These are phyloP conservation scores for Brienomyrus brachyistius DNA, from an alignment of 2,113 vertebrate species.

Conservation along the genomic window DNA sequence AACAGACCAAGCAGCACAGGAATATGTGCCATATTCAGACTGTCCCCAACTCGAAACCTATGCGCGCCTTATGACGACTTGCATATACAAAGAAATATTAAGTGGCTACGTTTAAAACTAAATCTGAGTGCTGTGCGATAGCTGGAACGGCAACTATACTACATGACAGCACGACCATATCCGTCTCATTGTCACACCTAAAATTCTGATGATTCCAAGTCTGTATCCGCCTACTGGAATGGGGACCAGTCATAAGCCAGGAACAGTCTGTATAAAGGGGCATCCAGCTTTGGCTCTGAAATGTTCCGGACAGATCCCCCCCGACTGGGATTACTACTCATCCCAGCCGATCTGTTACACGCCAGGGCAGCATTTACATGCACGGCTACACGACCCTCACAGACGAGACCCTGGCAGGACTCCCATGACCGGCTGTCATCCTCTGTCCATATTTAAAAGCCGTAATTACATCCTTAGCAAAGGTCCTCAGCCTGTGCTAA, in stretches of 20 bases:
- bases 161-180: not conserved
- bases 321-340: not conserved
- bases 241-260: not conserved
- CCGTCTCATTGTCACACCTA: not conserved
- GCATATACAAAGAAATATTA: not conserved
- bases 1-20: not conserved
- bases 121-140: not conserved
- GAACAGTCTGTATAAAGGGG: not conserved
- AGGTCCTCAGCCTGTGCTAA: not conserved
- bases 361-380: not conserved
- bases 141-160: not conserved
- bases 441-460: not conserved
- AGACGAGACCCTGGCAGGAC: not conserved
- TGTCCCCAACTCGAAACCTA: too few species aligned
- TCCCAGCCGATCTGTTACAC: not conserved
- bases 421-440: not conserved
- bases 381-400: not conserved
- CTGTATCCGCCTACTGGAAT: not conserved
- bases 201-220: not conserved
- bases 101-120: not conserved
- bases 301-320: not conserved
- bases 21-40: not conserved
- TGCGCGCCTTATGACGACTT: not conserved
- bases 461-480: not conserved
- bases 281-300: not conserved